These are phyloP conservation scores for Polyodon spathula DNA, from an alignment of 2,113 vertebrate species.

Conservation along the genomic window DNA sequence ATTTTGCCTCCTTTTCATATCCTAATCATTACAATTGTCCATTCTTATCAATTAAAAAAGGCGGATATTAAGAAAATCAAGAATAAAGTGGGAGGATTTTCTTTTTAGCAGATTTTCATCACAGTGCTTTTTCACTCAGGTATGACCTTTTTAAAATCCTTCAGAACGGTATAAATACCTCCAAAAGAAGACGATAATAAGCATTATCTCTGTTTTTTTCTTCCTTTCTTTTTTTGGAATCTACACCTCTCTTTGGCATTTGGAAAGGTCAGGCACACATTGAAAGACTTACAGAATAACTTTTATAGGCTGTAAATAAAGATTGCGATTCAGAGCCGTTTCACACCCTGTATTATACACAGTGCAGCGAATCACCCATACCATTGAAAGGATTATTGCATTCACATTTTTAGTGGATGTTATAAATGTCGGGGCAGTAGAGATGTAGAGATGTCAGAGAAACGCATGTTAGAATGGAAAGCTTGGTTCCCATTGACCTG, in stretches of 20 bases:
- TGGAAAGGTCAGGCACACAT: slow-evolving; percentile 40
- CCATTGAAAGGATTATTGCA: no score
- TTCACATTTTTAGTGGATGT: no score
- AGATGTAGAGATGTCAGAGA: no score
- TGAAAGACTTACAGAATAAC: slow-evolving; percentile 36
- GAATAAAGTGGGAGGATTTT: slow-evolving; percentile 24
- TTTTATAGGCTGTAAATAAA: no score
- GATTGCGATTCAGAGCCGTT: no score
- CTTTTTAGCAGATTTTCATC: slow-evolving; percentile 23
- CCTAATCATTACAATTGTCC: not conserved
- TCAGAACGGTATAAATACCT: slow-evolving; percentile 26
- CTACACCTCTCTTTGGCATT: slow-evolving; percentile 35
- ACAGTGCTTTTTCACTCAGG: slow-evolving; percentile 19
- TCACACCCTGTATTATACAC: no score
- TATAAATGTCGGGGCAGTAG: no score
- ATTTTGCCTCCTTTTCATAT: not conserved
- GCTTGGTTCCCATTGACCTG: no score
- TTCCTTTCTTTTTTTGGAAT: slow-evolving; percentile 24
- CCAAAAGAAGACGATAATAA: slow-evolving; percentile 32
- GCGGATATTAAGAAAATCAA: slow-evolving; percentile 14
- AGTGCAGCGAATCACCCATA: no score
- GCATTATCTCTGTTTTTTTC: slow-evolving; percentile 21
- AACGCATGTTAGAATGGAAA: no score
- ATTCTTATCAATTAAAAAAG: not conserved
- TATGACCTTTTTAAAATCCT: slow-evolving; percentile 33